Evolutionary conservation across 2,888 invertebrate genomes (phyloP).

Genomic region (Eudemis profundana): DNA sequence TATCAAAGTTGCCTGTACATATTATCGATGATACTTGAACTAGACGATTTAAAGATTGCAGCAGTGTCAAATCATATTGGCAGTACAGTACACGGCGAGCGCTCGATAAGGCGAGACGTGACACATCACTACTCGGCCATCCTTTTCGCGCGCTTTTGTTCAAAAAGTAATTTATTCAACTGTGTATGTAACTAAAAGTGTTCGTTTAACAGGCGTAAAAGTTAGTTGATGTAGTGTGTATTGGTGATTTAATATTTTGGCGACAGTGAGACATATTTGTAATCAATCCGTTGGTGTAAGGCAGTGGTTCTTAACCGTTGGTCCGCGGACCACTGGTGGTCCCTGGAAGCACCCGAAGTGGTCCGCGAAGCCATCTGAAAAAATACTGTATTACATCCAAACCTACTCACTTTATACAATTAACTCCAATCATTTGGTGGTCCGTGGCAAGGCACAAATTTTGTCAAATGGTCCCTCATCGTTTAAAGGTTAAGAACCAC

Average conservation of each 20-base stretch:
- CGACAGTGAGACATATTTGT: neutral
- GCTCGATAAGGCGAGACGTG: conserved; percentile 51
- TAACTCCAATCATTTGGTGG: too few relatives aligned
- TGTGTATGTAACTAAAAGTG: neutral
- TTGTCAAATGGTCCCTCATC: too few relatives aligned
- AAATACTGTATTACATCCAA: too few relatives aligned
- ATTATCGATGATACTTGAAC: conserved; percentile 25
- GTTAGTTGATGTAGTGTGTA: neutral
- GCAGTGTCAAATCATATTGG: conserved; percentile 24
- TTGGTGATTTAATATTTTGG: neutral
- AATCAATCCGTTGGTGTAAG: too few relatives aligned
- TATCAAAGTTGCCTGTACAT: neutral
- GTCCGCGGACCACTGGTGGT: too few relatives aligned
- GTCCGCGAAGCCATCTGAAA: too few relatives aligned
- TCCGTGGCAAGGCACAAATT: too few relatives aligned
- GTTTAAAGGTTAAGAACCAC: too few relatives aligned
- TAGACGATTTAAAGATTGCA: conserved; percentile 27
- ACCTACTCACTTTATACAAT: too few relatives aligned
- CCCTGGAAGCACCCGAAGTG: too few relatives aligned
- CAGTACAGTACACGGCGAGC: conserved; percentile 32
- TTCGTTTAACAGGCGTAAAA: neutral
- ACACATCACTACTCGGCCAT: conserved; percentile 45
- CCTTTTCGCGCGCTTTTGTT: conserved; percentile 31
- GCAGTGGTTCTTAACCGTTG: too few relatives aligned
- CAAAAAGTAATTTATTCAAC: neutral